These are phyloP conservation scores for Sebastes schlegelii DNA, from an alignment of 2,113 vertebrate species.

Conservation along the genomic window DNA sequence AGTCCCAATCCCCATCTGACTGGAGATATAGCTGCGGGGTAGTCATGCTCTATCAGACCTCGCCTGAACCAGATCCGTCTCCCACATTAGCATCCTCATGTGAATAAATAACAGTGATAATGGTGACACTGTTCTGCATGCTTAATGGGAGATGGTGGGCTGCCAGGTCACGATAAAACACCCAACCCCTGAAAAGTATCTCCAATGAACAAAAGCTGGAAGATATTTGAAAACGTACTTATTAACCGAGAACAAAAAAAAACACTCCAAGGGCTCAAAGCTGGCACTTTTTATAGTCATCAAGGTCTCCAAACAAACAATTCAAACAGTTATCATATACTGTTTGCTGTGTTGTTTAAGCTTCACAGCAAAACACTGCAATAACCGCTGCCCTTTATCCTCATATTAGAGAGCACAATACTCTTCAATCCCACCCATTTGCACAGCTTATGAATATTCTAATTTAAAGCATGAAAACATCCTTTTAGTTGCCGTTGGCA, in stretches of 20 bases:
- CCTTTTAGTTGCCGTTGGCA: constrained; percentile 66
- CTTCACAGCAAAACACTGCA: constrained; percentile 45
- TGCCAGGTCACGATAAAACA: constrained; percentile 53
- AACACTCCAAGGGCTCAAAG: constrained; percentile 11
- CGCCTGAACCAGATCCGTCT: constrained; percentile 63
- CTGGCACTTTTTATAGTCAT: constrained; percentile 34
- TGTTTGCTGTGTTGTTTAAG: constrained; percentile 43
- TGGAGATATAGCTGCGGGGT: constrained; percentile 59
- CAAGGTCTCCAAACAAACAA: constrained; percentile 46
- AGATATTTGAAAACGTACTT: constrained; percentile 45
- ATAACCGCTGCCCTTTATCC: constrained; percentile 69
- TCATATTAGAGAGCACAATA: constrained; percentile 57
- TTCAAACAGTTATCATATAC: constrained; percentile 31
- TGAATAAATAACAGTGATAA: constrained; percentile 64
- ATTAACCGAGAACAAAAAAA: constrained; percentile 14
- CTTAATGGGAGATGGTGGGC: constrained; percentile 50
- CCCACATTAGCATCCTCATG: constrained; percentile 61
- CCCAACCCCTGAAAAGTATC: constrained; percentile 30
- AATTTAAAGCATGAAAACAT: constrained; percentile 75
- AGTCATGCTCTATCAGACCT: constrained; percentile 64
- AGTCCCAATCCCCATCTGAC: constrained; percentile 70
- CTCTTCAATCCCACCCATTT: constrained; percentile 63
- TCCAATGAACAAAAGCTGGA: constrained; percentile 39
- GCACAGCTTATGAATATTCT: constrained; percentile 75
- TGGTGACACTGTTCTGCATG: constrained; percentile 42